Conservation (phyloP, 2,888 invertebrate genomes). For the Diploptera punctata region DNA sequence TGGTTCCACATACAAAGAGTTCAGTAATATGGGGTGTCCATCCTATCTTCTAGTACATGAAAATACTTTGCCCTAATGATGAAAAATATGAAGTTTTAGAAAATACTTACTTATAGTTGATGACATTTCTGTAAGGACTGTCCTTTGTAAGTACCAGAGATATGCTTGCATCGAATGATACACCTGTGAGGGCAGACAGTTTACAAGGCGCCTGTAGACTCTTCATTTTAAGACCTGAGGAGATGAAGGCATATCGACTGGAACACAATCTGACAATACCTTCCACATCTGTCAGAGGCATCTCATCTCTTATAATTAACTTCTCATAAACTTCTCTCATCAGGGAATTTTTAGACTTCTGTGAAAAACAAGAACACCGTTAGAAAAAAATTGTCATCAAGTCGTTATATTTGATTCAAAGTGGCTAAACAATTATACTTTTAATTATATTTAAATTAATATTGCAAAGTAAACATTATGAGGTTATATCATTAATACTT, state of each 20-base stretch:
- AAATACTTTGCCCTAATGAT: too few species aligned
- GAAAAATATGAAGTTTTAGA: too few species aligned
- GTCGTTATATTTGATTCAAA: too few species aligned
- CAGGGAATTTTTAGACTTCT: background rate
- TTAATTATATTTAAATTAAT: too few species aligned
- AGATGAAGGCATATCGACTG: background rate
- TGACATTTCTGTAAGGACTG: slow-evolving; percentile 19
- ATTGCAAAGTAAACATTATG: too few species aligned
- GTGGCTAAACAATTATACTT: too few species aligned
- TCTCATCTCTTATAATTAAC: background rate
- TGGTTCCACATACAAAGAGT: too few species aligned
- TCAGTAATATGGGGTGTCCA: too few species aligned
- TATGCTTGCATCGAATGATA: background rate
- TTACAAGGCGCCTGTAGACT: slow-evolving; percentile 46
- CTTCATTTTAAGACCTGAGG: background rate
- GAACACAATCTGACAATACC: background rate
- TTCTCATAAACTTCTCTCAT: background rate
- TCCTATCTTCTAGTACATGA: too few species aligned
- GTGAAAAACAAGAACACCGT: background rate
- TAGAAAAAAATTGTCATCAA: too few species aligned
- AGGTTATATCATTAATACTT: too few species aligned
- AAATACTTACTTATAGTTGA: slow-evolving; percentile 15
- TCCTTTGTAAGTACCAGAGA: background rate
- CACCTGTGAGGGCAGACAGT: background rate
- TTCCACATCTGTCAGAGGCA: background rate